Evolutionary conservation across 2,113 vertebrate genomes (phyloP).

Genomic region (Nothocercus julius): DNA sequence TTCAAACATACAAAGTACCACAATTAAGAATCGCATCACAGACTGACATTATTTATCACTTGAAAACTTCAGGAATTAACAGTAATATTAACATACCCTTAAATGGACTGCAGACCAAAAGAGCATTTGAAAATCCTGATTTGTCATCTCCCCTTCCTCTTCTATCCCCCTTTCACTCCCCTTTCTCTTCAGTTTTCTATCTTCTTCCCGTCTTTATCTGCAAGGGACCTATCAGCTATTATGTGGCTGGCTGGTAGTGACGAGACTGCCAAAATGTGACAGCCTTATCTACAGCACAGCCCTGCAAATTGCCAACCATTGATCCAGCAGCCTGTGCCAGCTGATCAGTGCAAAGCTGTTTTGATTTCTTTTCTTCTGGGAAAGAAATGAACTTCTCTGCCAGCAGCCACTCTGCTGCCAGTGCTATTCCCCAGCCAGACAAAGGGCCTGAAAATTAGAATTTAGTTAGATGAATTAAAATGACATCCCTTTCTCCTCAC

Average conservation of each 20-base stretch:
- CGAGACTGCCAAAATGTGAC: slow-evolving; percentile 73
- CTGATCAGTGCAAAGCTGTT: slow-evolving; percentile 63
- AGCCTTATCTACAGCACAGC: slow-evolving; percentile 75
- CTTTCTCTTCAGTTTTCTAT: slow-evolving; percentile 58
- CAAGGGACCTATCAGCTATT: slow-evolving; percentile 69
- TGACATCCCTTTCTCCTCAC: slow-evolving; percentile 14
- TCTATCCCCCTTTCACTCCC: background rate
- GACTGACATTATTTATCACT: background rate
- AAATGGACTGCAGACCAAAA: background rate
- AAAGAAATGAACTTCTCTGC: slow-evolving; percentile 61
- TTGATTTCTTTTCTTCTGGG: slow-evolving; percentile 68
- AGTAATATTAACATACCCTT: background rate
- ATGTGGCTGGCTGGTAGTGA: slow-evolving; percentile 71
- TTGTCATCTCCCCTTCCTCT: slow-evolving; percentile 23
- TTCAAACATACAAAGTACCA: background rate
- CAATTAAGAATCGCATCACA: background rate
- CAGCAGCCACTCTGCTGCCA: slow-evolving; percentile 42
- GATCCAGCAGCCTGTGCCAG: slow-evolving; percentile 68
- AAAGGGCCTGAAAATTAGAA: slow-evolving; percentile 47
- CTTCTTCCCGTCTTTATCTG: slow-evolving; percentile 54
- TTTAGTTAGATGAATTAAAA: slow-evolving; percentile 55
- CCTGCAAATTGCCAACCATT: slow-evolving; percentile 75
- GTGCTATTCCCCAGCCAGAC: slow-evolving; percentile 39
- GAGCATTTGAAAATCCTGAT: background rate
- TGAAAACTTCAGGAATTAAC: background rate